Conservation (phyloP, 2,113 vertebrate species). For the Mustelus asterias region DNA sequence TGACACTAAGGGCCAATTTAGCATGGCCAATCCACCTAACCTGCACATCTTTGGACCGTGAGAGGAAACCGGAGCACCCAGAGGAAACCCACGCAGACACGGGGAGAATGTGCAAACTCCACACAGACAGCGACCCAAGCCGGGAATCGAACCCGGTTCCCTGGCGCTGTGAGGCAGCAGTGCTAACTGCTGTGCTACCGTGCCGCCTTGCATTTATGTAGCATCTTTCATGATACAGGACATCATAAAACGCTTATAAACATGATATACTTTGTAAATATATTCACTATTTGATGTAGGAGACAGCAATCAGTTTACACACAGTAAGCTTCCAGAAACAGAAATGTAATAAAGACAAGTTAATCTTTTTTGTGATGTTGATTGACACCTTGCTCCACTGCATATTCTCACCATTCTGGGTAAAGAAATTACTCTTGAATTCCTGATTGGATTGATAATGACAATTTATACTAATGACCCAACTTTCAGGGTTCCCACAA, state of each 20-base stretch:
- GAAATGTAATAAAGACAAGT: neutral
- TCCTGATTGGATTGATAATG: neutral
- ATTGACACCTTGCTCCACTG: neutral
- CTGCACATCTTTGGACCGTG: no score
- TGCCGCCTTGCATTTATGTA: no score
- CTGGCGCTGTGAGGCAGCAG: no score
- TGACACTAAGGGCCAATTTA: no score
- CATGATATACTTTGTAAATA: neutral
- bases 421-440: neutral
- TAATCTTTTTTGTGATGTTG: neutral
- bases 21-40: no score
- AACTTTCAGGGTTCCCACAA: neutral
- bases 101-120: no score
- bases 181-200: no score
- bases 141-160: no score
- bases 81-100: no score
- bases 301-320: neutral
- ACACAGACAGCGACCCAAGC: no score
- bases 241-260: neutral
- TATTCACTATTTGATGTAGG: neutral
- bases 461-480: neutral
- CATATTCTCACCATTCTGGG: neutral
- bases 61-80: no score
- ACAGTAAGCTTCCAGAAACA: neutral
- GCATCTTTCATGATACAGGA: no score